These are phyloP conservation scores for Cephonodes hylas DNA, from an alignment of 2,888 invertebrate genomes.

Conservation along the genomic window DNA sequence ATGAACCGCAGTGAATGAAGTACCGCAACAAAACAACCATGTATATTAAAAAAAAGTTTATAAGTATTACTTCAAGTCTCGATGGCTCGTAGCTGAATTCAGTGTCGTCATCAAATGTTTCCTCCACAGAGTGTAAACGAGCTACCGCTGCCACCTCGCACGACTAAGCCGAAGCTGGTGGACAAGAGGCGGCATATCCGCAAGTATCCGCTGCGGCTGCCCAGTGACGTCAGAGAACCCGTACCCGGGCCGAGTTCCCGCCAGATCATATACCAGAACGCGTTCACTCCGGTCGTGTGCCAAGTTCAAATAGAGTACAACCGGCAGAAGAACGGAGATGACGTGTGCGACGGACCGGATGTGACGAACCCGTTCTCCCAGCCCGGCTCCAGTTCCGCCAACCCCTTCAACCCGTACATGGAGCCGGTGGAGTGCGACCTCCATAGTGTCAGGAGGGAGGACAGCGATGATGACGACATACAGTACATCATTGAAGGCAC, in stretches of 20 bases:
- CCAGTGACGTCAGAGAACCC: slow-evolving; percentile 18
- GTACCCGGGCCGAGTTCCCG: slow-evolving; percentile 10
- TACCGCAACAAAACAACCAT: too few species aligned
- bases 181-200: slow-evolving; percentile 67
- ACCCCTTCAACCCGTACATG: slow-evolving; percentile 46
- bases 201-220: slow-evolving; percentile 58
- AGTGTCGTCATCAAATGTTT: not conserved
- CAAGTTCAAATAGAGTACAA: slow-evolving; percentile 9
- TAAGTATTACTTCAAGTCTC: not conserved
- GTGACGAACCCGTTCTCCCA: slow-evolving; percentile 54
- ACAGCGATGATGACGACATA: slow-evolving; percentile 19
- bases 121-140: slow-evolving; percentile 50
- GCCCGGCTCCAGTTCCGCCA: slow-evolving; percentile 34
- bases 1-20: too few species aligned
- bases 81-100: too few species aligned
- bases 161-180: slow-evolving; percentile 57
- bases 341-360: slow-evolving; percentile 47
- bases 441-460: not conserved
- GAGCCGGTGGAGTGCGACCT: slow-evolving; percentile 19
- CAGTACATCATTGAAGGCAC: slow-evolving; percentile 47
- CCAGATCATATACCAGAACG: slow-evolving; percentile 61
- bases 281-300: slow-evolving; percentile 29
- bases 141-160: slow-evolving; percentile 62
- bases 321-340: slow-evolving; percentile 28
- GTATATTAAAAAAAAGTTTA: too few species aligned